Evolutionary conservation across 1,140 invertebrate genomes (phyloP).

Genomic region (Pseudomyrmex flavicornis): DNA sequence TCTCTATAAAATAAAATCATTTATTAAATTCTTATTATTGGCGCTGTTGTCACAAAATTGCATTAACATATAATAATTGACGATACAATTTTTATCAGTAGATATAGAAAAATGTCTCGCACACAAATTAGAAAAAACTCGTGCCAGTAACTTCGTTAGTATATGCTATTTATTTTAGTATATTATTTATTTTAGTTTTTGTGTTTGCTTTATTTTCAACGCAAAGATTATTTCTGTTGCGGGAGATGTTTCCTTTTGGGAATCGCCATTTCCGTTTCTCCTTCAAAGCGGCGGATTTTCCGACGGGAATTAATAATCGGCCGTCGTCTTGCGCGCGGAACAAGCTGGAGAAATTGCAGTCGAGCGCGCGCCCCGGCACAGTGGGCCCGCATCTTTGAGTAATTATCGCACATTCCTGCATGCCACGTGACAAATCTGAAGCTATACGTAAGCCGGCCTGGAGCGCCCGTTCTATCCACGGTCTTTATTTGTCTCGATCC

Average conservation of each 20-base stretch:
- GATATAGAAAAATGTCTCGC: too few species aligned
- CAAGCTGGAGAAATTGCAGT: conserved; percentile 32
- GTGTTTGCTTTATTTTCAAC: background rate
- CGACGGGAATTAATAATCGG: conserved; percentile 35
- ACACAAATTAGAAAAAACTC: too few species aligned
- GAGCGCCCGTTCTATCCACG: conserved; percentile 25
- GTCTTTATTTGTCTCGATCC: conserved; percentile 62
- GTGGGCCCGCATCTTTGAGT: conserved; percentile 61
- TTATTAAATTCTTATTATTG: too few species aligned
- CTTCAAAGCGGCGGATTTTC: conserved; percentile 24
- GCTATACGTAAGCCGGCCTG: conserved; percentile 47
- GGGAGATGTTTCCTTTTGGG: too few species aligned
- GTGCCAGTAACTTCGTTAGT: too few species aligned
- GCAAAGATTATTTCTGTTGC: background rate
- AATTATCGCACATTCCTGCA: conserved; percentile 66
- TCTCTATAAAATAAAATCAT: background rate
- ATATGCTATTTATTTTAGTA: too few species aligned
- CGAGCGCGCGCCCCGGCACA: background rate
- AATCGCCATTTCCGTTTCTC: conserved; percentile 21
- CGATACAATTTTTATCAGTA: too few species aligned
- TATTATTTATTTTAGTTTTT: too few species aligned
- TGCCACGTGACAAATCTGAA: conserved; percentile 58
- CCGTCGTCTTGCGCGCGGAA: background rate
- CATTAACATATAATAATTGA: too few species aligned
- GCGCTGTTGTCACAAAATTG: too few species aligned